Base-by-base conservation (phyloP, 1,140 invertebrate genomes). In the Achroia grisella region DNA sequence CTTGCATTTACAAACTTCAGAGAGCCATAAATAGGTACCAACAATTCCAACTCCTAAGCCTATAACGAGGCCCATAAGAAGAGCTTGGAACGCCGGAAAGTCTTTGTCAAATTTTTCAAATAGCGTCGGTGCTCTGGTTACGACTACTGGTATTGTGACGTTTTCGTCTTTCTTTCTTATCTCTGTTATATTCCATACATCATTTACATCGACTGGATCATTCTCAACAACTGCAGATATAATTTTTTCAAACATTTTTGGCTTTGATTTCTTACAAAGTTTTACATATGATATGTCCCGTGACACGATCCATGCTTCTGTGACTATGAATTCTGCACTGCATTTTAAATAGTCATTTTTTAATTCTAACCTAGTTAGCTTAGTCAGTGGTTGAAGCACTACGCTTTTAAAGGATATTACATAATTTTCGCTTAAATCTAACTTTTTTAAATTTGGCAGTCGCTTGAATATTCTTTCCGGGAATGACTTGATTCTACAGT, bases 391-490 rank as follows among this genome's bases (percentile, higher is more conserved):
- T 40, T 60, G 51, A 8, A 89, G 48, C 4, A 82, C 56, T n/a
- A 74, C 63, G 8, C 73, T 56, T 29, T 64, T 71, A 8, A 89
- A 43, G n/a, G 72, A 67, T 3, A 83, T 69, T 34, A 88, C 60
- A 41, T 84, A 84, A 47, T 89, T 89, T 46, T 85, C 76, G 17
- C 84, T 87, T 27, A 89, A 49, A 63, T 88, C 86, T 43, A 89
- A 53, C 46, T 79, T 74, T 55, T 67, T 76, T 37, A 89, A 59
- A 52, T 86, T 87, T 13, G 87, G 86, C 31, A 88, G 32, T 44
- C 82, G 56, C 6, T 46, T 75, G 41, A 89, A 88, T 5, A 86
- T 37, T 34, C 80, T 64, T 3, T 73, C 55, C 0, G 79, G 75
- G 33, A 89, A 56, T 11, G 66, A 63, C 45, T 83, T 81, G 39